phyloP scores from a whole-genome alignment of 2,888 invertebrate species.

The Netelia inedita region DNA sequence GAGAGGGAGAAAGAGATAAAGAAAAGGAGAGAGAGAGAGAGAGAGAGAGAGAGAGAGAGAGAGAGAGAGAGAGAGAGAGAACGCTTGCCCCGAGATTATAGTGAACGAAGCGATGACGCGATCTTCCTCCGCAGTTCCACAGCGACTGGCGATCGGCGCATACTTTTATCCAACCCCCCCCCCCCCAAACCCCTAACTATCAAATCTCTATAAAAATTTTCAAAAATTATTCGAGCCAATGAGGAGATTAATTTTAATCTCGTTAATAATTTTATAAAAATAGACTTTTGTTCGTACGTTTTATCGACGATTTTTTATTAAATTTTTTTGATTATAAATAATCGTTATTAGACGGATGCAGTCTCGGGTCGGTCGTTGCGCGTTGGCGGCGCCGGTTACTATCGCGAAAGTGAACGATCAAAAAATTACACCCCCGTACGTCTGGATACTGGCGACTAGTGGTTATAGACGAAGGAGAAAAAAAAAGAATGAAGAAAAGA shows the following conservation, averaged over 20 bases:
- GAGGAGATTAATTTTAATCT: too few relatives aligned
- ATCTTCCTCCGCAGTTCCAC: constrained; percentile 49
- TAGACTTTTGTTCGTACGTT: too few relatives aligned
- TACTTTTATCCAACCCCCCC: too few relatives aligned
- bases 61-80: too few relatives aligned
- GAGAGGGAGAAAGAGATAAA: too few relatives aligned
- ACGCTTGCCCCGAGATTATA: constrained; percentile 9
- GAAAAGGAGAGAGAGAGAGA: too few relatives aligned
- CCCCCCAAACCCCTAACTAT: not conserved
- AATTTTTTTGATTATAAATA: not conserved
- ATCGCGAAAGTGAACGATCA: constrained; percentile 57
- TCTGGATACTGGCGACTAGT: constrained; percentile 47
- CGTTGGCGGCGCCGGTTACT: constrained; percentile 50
- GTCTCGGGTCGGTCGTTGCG: constrained; percentile 25
- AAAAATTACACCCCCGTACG: constrained; percentile 66
- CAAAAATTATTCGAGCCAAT: too few relatives aligned
- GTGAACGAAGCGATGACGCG: constrained; percentile 70
- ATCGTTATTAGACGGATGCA: not conserved
- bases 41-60: too few relatives aligned
- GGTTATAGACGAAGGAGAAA: not conserved
- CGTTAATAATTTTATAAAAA: too few relatives aligned
- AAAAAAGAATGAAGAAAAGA: constrained; percentile 21
- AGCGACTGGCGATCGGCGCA: too few relatives aligned
- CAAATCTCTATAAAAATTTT: not conserved
- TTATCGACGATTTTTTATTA: not conserved